Evolutionary conservation across 1,140 invertebrate genomes (phyloP).

Genomic region (Drosophila bocqueti): DNA sequence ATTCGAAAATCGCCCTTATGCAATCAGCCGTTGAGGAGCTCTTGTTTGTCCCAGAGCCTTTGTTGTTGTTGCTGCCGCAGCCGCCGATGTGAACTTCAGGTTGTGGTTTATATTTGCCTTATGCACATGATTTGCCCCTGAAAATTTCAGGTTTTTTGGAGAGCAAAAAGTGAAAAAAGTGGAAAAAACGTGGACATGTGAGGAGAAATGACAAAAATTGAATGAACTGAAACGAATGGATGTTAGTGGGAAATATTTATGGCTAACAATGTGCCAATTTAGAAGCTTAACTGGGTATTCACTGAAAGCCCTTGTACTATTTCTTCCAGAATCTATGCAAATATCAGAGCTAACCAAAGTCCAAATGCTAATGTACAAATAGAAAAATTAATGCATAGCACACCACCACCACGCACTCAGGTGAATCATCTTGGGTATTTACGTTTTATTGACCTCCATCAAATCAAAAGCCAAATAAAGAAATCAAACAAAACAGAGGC

Average conservation of each 20-base stretch:
- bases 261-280: not conserved
- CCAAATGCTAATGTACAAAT: constrained; percentile 6
- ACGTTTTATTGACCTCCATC: constrained; percentile 77
- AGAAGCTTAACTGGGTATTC: not conserved
- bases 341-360: not conserved
- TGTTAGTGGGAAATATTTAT: constrained; percentile 20
- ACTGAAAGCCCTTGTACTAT: not conserved
- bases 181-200: constrained; percentile 5
- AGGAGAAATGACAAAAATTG: constrained; percentile 32
- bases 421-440: constrained; percentile 76
- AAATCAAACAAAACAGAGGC: constrained; percentile 68
- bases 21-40: constrained; percentile 59
- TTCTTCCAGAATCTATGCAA: constrained; percentile 4
- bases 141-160: constrained; percentile 80
- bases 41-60: constrained; percentile 53
- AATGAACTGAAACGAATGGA: constrained; percentile 9
- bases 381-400: constrained; percentile 20
- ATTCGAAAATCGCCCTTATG: constrained; percentile 62
- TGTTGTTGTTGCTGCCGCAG: constrained; percentile 22
- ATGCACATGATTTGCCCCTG: constrained; percentile 75
- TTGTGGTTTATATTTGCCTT: constrained; percentile 59
- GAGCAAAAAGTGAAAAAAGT: constrained; percentile 40
- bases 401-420: constrained; percentile 1
- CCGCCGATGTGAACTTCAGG: constrained; percentile 53
- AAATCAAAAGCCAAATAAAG: constrained; percentile 62